Evolutionary conservation across 2,113 vertebrate genomes (phyloP), one percentile per base, ranked within the genome.

Genomic region (Sturnus vulgaris): DNA sequence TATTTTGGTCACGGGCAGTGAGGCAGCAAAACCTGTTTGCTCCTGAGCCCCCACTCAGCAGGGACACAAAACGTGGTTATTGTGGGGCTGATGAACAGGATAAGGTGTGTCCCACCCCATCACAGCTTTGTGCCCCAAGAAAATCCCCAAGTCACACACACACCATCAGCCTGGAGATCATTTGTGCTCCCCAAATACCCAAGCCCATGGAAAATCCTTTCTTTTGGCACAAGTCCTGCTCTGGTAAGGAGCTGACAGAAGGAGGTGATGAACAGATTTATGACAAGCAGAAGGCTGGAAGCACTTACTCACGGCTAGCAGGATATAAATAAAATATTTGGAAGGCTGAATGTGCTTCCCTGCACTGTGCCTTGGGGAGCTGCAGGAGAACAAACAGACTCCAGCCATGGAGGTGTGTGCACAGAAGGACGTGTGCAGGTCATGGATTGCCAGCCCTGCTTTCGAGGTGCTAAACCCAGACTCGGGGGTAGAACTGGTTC

Each of bases 241-340:
- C 64, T 35, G 4, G 1, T 19, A 4, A 69, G 79, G 55, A 61
- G 71, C 76, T 23, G 55, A 30, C 1, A 63, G 91, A 20, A 55
- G 82, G 42, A 88, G 71, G 71, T 21, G 80, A 86, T 30, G 77
- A 83, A 27, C 47, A 61, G 91, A 61, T 81, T 86, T 57, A 63
- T 19, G 72, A 73, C 68, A 73, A 66, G 80, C 91, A 93, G 93
- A 49, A 52, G 76, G 82, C 81, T 94, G 90, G 85, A 94, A 85
- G 86, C 94, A 82, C 61, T 79, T 66, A 75, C 80, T 88, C 83
- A 80, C 0, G 3, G 88, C 86, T 66, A 87, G 63, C 28, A 11
- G 64, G 93, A 59, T 70, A 91, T 70, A 83, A 95, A 95, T 88
- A 77, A 92, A 92, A 55, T 86, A 86, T 91, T 59, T 59, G 72